Conservation (phyloP, 2,113 vertebrate species). For the Ciconia maguari region DNA sequence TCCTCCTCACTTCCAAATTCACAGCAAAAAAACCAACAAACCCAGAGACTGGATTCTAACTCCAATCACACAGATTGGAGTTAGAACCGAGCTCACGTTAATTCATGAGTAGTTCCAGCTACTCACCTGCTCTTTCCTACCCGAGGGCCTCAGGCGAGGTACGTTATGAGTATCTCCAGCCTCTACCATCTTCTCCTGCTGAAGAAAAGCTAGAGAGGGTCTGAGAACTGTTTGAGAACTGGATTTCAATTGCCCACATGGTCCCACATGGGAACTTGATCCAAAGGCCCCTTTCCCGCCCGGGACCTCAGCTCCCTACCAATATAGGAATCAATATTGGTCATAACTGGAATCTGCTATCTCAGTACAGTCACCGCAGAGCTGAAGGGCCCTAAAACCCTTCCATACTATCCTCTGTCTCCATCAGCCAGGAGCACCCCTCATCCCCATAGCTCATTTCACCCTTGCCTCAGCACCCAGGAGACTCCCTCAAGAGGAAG, state of each 20-base stretch:
- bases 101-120: not conserved
- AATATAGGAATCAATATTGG: fast-evolving
- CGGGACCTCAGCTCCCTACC: not conserved
- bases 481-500: not conserved
- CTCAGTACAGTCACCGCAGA: not conserved
- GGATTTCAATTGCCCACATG: fast-evolving
- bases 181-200: not conserved
- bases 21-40: not conserved
- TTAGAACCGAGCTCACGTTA: not conserved
- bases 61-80: not conserved
- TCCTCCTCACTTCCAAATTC: not conserved
- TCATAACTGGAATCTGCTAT: not conserved
- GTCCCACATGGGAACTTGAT: fast-evolving
- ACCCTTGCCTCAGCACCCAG: not conserved
- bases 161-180: not conserved
- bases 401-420: not conserved
- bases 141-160: fast-evolving
- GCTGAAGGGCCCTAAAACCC: not conserved
- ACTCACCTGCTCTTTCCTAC: not conserved
- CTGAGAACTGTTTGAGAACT: not conserved
- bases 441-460: not conserved
- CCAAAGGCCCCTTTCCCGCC: fast-evolving
- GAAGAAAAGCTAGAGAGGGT: not conserved
- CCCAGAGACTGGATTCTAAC: not conserved
- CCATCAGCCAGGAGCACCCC: fast-evolving